phyloP scores from a whole-genome alignment of 2,888 invertebrate genomes.

The Agriopis aurantiaria region DNA sequence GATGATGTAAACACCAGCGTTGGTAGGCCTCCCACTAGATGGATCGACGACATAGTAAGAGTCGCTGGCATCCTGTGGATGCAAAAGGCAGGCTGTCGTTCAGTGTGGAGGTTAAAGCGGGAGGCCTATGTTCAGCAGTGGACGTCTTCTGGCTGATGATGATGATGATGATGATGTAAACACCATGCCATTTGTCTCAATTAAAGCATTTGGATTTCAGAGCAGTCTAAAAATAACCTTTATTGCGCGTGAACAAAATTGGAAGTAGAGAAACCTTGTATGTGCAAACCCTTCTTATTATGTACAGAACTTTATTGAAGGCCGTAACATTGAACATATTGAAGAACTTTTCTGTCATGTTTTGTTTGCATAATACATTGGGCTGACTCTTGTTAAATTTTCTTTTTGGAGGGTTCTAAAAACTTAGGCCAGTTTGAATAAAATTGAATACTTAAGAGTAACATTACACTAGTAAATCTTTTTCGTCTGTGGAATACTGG shows the following conservation, averaged over 20 bases:
- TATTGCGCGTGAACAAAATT: slow-evolving; percentile 13
- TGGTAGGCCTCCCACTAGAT: too few relatives aligned
- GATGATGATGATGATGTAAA: too few relatives aligned
- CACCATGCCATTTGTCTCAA: slow-evolving; percentile 20
- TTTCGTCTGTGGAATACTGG: too few relatives aligned
- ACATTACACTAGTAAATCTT: too few relatives aligned
- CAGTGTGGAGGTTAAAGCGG: too few relatives aligned
- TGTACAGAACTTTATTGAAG: slow-evolving; percentile 1
- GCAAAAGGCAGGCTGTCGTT: too few relatives aligned
- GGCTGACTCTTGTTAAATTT: background rate
- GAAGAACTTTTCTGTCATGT: background rate
- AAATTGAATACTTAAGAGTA: too few relatives aligned
- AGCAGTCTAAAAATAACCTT: slow-evolving; percentile 21
- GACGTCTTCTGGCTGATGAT: too few relatives aligned
- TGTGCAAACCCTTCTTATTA: slow-evolving; percentile 4
- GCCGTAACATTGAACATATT: slow-evolving; percentile 10
- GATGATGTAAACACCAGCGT: too few relatives aligned
- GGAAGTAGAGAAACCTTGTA: slow-evolving; percentile 16
- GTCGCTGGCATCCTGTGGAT: too few relatives aligned
- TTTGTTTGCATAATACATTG: background rate
- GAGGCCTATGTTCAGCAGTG: too few relatives aligned
- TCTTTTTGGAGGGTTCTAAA: background rate
- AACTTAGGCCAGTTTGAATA: background rate
- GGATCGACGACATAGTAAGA: too few relatives aligned
- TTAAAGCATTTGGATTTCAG: slow-evolving; percentile 19